Conservation (phyloP, 2,797 vertebrate species). For the Lemur catta region DNA sequence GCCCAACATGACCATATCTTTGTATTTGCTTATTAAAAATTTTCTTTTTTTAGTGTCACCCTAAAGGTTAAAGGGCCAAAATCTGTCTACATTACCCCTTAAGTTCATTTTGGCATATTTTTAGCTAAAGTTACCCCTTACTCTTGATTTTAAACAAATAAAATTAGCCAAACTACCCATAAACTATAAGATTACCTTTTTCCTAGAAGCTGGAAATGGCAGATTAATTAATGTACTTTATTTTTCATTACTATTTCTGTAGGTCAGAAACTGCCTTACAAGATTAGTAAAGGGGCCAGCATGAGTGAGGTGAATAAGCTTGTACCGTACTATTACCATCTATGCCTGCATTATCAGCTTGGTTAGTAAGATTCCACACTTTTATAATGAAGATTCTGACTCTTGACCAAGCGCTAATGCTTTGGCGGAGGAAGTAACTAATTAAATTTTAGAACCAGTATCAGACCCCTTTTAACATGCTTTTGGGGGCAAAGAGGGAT, state of each 20-base stretch:
- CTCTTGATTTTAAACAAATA: not conserved
- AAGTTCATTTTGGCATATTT: not conserved
- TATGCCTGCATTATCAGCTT: not conserved
- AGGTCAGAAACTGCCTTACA: not conserved
- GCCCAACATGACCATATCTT: not conserved
- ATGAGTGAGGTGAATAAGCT: not conserved
- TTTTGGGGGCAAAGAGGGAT: not conserved
- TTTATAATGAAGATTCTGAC: not conserved
- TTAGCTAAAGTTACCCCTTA: not conserved
- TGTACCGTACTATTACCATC: not conserved
- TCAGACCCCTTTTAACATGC: not conserved
- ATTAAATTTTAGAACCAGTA: not conserved
- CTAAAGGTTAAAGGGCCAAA: not conserved
- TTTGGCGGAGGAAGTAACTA: not conserved
- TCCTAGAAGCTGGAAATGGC: not conserved
- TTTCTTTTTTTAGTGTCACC: not conserved
- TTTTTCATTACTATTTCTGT: not conserved
- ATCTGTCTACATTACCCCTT: not conserved
- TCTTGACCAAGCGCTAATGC: not conserved
- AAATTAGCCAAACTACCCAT: not conserved
- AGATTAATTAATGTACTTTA: not conserved
- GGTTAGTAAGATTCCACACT: not conserved
- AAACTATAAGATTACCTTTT: constrained; percentile 24
- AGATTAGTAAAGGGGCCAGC: not conserved
- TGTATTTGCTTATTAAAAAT: not conserved